These are phyloP conservation scores for Octopus bimaculoides DNA, from an alignment of 1,140 invertebrate genomes.

Conservation along the genomic window DNA sequence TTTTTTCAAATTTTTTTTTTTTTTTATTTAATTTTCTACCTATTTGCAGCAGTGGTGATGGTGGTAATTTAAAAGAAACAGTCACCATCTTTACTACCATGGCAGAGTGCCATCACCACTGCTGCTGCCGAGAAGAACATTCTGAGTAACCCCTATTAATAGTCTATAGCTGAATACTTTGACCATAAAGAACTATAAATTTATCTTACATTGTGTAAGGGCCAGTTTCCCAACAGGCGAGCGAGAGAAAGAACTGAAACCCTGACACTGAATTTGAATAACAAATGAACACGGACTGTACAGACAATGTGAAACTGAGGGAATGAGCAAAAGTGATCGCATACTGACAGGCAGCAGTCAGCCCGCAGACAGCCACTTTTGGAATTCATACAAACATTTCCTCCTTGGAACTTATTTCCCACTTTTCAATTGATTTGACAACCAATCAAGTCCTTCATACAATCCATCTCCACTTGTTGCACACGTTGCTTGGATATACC, in stretches of 20 bases:
- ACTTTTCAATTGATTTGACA: conserved; percentile 72
- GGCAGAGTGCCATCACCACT: background rate
- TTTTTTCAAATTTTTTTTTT: too few species aligned
- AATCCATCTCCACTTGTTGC: conserved; percentile 95
- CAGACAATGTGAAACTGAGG: conserved; percentile 10
- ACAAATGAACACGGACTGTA: conserved; percentile 9
- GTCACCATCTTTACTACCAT: background rate
- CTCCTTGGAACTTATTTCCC: conserved; percentile 21
- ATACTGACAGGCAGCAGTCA: conserved; percentile 7
- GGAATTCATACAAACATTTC: conserved; percentile 6
- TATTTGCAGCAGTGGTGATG: background rate
- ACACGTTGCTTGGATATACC: conserved; percentile 98
- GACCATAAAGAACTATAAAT: conserved; percentile 1
- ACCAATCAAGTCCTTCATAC: conserved; percentile 97
- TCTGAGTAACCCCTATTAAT: conserved; percentile 1
- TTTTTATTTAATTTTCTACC: too few species aligned
- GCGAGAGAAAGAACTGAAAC: background rate
- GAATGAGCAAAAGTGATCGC: conserved; percentile 4
- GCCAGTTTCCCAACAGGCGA: background rate
- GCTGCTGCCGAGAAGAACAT: background rate
- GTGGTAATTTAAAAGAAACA: background rate
- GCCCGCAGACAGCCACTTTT: background rate
- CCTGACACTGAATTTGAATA: background rate
- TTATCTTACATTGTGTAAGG: conserved; percentile 8
- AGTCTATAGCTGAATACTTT: conserved; percentile 1